Percentiles rank a stretch among this genome's conserved stretches.
These are phyloP conservation scores for Nothocercus julius DNA, from an alignment of 2,113 vertebrate genomes.

Conservation along the genomic window DNA sequence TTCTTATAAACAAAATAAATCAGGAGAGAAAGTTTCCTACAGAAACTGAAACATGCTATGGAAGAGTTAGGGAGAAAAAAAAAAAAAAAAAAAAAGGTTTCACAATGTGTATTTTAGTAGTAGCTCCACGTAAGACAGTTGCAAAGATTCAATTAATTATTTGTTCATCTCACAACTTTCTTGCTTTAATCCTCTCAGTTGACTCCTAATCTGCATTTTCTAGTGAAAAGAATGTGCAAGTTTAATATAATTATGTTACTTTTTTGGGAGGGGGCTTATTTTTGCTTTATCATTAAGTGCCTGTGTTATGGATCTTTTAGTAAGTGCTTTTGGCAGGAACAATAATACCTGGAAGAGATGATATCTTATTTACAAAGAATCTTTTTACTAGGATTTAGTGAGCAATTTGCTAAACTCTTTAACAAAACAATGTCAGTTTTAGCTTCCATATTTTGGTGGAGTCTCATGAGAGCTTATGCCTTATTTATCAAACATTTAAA, in stretches of 20 bases:
- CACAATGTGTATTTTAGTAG: not conserved
- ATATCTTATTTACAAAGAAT: not conserved
- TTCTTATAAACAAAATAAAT: not conserved
- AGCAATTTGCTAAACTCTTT: not conserved
- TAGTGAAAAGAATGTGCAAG: not conserved
- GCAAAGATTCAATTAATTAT: not conserved
- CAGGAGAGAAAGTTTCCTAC: not conserved
- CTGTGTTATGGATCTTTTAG: not conserved
- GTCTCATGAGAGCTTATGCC: not conserved
- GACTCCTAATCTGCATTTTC: not conserved
- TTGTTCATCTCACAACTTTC: not conserved
- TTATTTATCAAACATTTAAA: not conserved
- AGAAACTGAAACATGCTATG: not conserved
- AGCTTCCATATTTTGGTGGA: not conserved
- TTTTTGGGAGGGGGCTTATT: not conserved
- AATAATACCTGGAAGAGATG: not conserved
- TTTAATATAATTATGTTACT: not conserved
- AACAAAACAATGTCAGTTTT: not conserved
- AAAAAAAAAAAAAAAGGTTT: not conserved
- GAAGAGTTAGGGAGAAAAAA: not conserved
- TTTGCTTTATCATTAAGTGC: not conserved
- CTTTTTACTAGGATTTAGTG: not conserved
- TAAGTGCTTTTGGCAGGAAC: not conserved
- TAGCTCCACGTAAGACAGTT: not conserved
- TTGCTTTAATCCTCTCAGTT: conserved; percentile 8